phyloP scores from a whole-genome alignment of 2,888 invertebrate species.

The Phorcus lineatus region DNA sequence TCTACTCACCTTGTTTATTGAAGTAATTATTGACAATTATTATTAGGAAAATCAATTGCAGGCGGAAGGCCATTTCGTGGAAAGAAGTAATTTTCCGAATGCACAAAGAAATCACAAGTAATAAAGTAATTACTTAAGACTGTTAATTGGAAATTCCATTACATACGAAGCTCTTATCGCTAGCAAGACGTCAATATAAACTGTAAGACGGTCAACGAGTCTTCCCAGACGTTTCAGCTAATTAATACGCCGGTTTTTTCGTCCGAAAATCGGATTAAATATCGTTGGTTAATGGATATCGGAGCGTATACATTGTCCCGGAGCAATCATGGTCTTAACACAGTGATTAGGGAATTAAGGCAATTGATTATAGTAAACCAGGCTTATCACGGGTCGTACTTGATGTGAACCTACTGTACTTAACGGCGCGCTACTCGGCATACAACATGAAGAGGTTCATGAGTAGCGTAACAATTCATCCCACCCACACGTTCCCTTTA shows the following conservation, averaged over 20 bases:
- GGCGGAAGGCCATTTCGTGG: no score
- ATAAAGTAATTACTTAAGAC: no score
- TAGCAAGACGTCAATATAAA: neutral
- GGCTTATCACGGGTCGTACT: neutral
- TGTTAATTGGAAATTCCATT: neutral
- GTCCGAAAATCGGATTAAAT: constrained; percentile 1
- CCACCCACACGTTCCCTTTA: no score
- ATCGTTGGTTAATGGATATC: constrained; percentile 1
- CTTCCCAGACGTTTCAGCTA: neutral
- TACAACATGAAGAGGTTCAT: no score
- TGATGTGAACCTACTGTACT: no score
- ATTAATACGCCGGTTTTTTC: constrained; percentile 13
- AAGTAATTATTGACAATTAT: no score
- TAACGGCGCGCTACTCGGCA: no score
- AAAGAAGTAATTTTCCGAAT: no score
- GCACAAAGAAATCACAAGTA: no score
- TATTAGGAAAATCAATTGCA: no score
- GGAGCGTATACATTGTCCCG: neutral
- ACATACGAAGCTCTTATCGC: neutral
- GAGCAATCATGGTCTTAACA: constrained; percentile 5
- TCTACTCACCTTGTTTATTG: no score
- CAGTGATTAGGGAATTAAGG: constrained; percentile 4
- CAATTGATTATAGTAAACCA: constrained; percentile 15
- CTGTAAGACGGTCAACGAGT: neutral
- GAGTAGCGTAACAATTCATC: no score